Conservation (phyloP, 2,797 vertebrate species). For the Urophycis tenuis region DNA sequence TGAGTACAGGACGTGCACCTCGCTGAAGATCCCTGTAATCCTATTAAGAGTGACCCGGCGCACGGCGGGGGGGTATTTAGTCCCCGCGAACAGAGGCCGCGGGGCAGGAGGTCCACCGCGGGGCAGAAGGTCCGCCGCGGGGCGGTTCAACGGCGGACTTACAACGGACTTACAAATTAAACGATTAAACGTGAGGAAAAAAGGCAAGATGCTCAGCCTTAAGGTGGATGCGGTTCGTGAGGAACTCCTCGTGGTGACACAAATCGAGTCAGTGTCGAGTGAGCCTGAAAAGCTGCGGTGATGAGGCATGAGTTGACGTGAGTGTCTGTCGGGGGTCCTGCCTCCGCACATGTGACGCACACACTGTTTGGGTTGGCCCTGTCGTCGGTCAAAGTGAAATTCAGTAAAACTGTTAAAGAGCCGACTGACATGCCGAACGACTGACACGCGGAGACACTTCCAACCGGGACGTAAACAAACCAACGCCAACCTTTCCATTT, state of each 20-base stretch:
- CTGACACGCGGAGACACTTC: neutral
- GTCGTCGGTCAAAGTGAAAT: neutral
- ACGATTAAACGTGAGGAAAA: neutral
- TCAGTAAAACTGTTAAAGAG: neutral
- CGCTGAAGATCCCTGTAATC: slow-evolving; percentile 69
- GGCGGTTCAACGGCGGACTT: neutral
- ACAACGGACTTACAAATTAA: no score
- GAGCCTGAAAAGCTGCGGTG: neutral
- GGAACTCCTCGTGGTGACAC: no score
- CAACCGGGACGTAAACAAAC: neutral
- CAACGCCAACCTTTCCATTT: neutral
- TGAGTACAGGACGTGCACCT: neutral
- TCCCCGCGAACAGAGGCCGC: slow-evolving; percentile 29
- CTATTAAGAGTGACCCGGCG: slow-evolving; percentile 68
- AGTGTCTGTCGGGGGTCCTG: neutral
- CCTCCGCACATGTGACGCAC: neutral
- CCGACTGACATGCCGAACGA: neutral
- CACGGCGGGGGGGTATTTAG: slow-evolving; percentile 65
- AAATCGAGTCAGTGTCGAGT: neutral
- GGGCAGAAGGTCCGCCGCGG: neutral
- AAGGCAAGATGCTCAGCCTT: neutral
- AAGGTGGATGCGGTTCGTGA: neutral
- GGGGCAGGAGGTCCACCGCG: neutral
- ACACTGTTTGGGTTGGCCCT: neutral
- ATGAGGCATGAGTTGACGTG: neutral